Conservation (phyloP, 2,888 invertebrate genomes). For the Catocala sponsa region DNA sequence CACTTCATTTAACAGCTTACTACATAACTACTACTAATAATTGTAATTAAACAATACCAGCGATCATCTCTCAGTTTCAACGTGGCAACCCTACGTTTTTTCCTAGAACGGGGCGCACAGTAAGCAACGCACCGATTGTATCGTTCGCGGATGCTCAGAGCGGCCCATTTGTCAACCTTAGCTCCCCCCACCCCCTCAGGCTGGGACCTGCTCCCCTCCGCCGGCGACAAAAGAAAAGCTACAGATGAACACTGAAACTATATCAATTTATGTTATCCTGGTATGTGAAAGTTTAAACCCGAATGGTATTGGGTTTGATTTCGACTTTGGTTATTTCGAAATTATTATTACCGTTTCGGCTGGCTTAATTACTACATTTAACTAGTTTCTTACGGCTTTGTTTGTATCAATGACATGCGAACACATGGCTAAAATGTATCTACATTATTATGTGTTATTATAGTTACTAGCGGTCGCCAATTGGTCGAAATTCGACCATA, state of each 20-base stretch:
- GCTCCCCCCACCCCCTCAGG: slow-evolving; percentile 60
- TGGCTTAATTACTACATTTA: no score
- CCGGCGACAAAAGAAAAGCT: slow-evolving; percentile 77
- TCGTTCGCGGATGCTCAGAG: slow-evolving; percentile 87
- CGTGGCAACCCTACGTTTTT: slow-evolving; percentile 86
- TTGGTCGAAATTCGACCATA: no score
- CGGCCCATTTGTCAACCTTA: slow-evolving; percentile 88
- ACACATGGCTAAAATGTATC: no score
- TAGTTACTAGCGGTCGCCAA: no score
- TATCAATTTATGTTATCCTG: slow-evolving; percentile 70
- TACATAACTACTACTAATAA: no score
- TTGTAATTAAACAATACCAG: no score
- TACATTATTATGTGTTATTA: no score
- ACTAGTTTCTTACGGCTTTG: no score
- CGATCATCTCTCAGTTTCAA: background rate
- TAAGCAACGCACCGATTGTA: slow-evolving; percentile 88
- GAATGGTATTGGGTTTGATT: slow-evolving; percentile 11
- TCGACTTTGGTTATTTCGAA: background rate
- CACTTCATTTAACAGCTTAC: background rate
- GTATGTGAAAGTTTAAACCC: slow-evolving; percentile 44
- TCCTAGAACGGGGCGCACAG: slow-evolving; percentile 88
- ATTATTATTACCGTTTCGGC: no score
- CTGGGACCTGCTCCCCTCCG: slow-evolving; percentile 43
- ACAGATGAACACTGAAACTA: slow-evolving; percentile 78
- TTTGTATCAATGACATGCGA: no score